A percentile compares a stretch with the other conserved stretches of the same genome.
Conservation (phyloP, 2,888 invertebrate species). For the Lumbricus terrestris region DNA sequence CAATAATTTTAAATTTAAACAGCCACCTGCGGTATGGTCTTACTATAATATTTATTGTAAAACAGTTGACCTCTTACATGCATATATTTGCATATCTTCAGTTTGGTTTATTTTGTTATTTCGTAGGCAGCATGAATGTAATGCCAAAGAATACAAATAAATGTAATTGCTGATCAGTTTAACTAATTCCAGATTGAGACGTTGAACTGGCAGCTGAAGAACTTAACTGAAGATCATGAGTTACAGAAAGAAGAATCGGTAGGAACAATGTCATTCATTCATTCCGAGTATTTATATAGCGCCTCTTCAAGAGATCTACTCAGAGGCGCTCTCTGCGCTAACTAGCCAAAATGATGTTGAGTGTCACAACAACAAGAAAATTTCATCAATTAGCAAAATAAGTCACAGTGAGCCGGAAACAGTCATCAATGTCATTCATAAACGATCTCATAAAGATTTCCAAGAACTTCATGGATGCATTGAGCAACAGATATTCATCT, state of each 20-base stretch:
- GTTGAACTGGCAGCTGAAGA: constrained; percentile 3
- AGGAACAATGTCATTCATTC: too few species aligned
- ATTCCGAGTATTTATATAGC: too few species aligned
- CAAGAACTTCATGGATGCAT: neutral
- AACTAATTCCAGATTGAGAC: neutral
- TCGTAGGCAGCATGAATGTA: neutral
- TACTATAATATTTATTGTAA: too few species aligned
- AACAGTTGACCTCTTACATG: too few species aligned
- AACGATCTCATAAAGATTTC: neutral
- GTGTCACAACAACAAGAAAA: too few species aligned
- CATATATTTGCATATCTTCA: neutral
- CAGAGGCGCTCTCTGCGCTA: too few species aligned
- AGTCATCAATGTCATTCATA: neutral
- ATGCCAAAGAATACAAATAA: neutral
- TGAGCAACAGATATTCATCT: neutral
- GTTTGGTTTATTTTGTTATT: neutral
- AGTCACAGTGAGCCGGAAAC: too few species aligned
- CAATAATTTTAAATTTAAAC: too few species aligned
- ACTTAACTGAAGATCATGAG: neutral
- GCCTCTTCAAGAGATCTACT: too few species aligned
- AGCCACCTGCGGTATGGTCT: too few species aligned
- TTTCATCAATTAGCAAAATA: too few species aligned
- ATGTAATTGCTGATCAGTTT: neutral
- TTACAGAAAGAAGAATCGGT: neutral
- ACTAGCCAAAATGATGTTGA: too few species aligned